Evolutionary conservation across 2,888 invertebrate species (phyloP).

Genomic region (Noctua comes): DNA sequence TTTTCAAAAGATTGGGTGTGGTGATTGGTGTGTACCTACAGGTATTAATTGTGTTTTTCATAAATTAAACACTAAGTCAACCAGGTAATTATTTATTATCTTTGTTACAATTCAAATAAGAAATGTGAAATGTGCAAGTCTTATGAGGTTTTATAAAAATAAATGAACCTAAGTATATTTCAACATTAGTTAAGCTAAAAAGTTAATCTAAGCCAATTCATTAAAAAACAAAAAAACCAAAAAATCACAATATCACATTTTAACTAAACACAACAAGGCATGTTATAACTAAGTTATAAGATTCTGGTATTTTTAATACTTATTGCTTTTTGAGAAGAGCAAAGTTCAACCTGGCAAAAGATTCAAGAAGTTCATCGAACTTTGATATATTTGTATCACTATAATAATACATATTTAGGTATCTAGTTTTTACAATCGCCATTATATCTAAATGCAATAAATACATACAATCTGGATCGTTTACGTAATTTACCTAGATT

Average conservation of each 20-base stretch:
- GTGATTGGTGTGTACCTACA: neutral
- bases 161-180: conserved; percentile 84
- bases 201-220: conserved; percentile 79
- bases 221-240: conserved; percentile 81
- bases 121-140: conserved; percentile 85
- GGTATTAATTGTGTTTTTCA: neutral
- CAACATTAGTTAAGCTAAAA: conserved; percentile 82
- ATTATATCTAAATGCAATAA: conserved; percentile 89
- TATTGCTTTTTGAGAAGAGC: conserved; percentile 82
- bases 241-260: conserved; percentile 87
- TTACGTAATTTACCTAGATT: conserved; percentile 86
- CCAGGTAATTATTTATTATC: conserved; percentile 86
- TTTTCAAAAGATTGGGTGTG: neutral
- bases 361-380: conserved; percentile 77
- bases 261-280: conserved; percentile 86
- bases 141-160: conserved; percentile 87
- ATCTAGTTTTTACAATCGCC: conserved; percentile 86
- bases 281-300: conserved; percentile 78
- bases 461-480: conserved; percentile 84
- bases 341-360: conserved; percentile 76
- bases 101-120: conserved; percentile 86
- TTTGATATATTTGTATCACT: conserved; percentile 81
- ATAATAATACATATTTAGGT: conserved; percentile 80
- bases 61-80: conserved; percentile 68
- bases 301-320: conserved; percentile 81